These are phyloP conservation scores for Cheiracanthium punctorium DNA, from an alignment of 2,888 invertebrate species.

Conservation along the genomic window DNA sequence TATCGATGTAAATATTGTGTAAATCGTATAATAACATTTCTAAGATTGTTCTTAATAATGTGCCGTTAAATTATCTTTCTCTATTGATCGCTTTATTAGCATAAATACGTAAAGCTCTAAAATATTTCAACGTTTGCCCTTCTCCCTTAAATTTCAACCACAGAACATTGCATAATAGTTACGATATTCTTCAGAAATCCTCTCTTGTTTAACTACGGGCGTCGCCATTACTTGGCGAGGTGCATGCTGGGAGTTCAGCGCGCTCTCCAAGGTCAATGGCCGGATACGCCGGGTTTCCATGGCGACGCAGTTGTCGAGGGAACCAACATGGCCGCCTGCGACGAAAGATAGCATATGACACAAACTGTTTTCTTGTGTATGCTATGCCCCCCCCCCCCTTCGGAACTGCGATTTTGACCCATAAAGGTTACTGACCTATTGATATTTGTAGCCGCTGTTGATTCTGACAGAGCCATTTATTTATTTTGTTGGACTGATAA, in stretches of 20 bases:
- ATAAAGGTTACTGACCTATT: conserved; percentile 62
- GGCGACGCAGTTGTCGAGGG: conserved; percentile 43
- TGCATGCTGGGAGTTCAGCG: conserved; percentile 40
- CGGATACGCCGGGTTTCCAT: conserved; percentile 65
- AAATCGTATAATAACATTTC: no score
- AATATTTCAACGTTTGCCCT: no score
- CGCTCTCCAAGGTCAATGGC: conserved; percentile 67
- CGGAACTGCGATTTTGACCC: conserved; percentile 38
- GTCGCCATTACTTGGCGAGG: conserved; percentile 45
- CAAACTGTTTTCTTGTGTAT: neutral
- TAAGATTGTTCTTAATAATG: no score
- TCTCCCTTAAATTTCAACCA: no score
- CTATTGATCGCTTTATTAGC: no score
- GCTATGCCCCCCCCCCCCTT: conserved; percentile 8
- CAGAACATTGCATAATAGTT: neutral
- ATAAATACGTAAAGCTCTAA: no score
- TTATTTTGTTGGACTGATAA: neutral
- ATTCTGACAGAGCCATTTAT: neutral
- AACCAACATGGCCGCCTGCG: conserved; percentile 59
- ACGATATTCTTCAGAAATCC: neutral
- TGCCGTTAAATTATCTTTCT: no score
- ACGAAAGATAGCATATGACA: conserved; percentile 31
- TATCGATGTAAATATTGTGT: no score
- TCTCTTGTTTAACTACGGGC: conserved; percentile 29
- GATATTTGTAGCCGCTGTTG: conserved; percentile 35